A percentile compares a stretch with the other conserved stretches of the same genome.
These are phyloP conservation scores for Branchipolynoe longqiensis DNA, from an alignment of 2,888 invertebrate species.

Conservation along the genomic window DNA sequence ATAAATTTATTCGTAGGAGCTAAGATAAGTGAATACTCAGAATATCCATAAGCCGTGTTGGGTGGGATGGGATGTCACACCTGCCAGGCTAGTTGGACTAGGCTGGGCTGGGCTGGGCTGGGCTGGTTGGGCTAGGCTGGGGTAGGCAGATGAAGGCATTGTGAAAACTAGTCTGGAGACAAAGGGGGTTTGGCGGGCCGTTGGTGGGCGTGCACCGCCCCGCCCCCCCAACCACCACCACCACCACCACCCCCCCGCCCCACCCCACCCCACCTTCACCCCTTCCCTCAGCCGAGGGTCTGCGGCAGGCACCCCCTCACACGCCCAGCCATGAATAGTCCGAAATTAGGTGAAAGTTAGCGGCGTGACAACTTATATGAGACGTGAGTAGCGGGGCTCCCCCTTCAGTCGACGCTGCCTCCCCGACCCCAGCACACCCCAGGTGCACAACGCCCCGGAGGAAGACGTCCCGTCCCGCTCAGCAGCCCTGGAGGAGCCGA, in stretches of 20 bases:
- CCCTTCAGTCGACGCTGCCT: constrained; percentile 1
- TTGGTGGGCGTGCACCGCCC: background rate
- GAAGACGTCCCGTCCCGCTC: too few relatives aligned
- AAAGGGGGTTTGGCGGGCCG: constrained; percentile 33
- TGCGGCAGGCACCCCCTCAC: background rate
- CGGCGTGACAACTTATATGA: constrained; percentile 45
- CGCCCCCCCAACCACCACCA: background rate
- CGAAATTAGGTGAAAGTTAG: constrained; percentile 28
- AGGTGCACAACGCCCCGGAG: too few relatives aligned
- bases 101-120: background rate
- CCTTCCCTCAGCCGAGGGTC: constrained; percentile 5
- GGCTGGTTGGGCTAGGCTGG: background rate
- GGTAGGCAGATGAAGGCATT: constrained; percentile 55
- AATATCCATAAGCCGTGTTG: background rate
- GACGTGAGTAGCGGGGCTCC: background rate
- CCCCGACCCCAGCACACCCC: constrained; percentile 6
- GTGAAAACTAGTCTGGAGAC: constrained; percentile 50
- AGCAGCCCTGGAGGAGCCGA: background rate
- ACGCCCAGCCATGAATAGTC: constrained; percentile 31
- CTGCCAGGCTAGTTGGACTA: background rate
- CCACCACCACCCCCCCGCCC: background rate
- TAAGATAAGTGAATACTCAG: too few relatives aligned
- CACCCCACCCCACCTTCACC: background rate
- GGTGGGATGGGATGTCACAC: background rate
- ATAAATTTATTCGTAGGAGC: too few relatives aligned